These are phyloP conservation scores for Myotis brandtii DNA, from an alignment of 2,113 vertebrate species.

Conservation along the genomic window DNA sequence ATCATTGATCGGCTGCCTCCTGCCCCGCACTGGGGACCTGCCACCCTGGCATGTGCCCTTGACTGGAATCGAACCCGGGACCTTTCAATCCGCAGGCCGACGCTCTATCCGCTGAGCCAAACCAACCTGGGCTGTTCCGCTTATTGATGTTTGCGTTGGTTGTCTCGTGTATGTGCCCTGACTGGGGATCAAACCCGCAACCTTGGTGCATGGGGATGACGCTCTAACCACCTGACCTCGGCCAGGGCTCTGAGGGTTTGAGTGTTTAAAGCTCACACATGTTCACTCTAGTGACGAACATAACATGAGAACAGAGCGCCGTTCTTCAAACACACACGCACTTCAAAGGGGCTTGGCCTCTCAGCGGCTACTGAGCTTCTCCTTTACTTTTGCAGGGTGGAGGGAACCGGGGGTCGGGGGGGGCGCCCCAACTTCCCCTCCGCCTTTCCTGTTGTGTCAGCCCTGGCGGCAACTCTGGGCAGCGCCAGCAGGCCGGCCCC, in stretches of 20 bases:
- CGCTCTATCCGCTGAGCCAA: background rate
- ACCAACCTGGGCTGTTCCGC: background rate
- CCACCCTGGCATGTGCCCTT: background rate
- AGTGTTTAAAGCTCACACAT: background rate
- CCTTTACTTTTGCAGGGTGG: background rate
- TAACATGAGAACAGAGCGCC: too few species aligned
- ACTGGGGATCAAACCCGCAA: background rate
- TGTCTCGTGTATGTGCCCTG: background rate
- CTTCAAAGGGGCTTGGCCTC: background rate
- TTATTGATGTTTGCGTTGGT: too few species aligned
- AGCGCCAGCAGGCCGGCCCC: background rate
- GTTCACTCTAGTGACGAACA: background rate
- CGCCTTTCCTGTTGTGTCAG: background rate
- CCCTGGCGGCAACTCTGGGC: background rate
- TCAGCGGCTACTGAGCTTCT: background rate
- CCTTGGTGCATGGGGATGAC: background rate
- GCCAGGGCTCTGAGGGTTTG: background rate
- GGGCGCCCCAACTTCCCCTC: slow-evolving; percentile 18
- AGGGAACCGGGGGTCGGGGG: background rate
- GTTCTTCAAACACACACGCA: background rate
- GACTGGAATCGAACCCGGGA: background rate
- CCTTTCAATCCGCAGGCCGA: fast-evolving
- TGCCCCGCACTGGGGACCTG: background rate
- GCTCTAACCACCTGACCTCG: background rate
- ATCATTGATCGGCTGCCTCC: background rate